Base-by-base conservation (phyloP, 2,797 vertebrate species). In the Poecilia velifera region DNA sequence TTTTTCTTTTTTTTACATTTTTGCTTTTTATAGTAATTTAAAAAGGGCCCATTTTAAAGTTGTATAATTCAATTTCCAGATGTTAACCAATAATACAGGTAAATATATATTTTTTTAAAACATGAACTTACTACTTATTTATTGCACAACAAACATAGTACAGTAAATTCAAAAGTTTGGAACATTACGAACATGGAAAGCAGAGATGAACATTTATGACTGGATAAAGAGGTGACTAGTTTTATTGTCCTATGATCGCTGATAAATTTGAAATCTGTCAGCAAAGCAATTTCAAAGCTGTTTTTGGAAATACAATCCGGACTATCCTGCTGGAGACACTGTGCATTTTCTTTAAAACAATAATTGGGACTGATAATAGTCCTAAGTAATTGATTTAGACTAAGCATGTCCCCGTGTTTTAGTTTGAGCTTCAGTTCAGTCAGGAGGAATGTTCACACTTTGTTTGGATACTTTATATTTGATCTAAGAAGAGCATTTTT, bases 241-340 rank as follows among this genome's bases (percentile, higher is more conserved):
- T 70, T 49, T 57, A 18, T 22, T 78, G 3, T 78, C 83, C 76
- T 82, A 79, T 79, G 22, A 31, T 83, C 73, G 76, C 72, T 66
- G 43, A 76, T 82, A 85, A 77, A 72, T 62, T 87, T 71, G 28
- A 36, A 41, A 57, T 84, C 75, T 85, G 68, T 78, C 49, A 28
- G 76, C 79, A 66, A 80, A 90, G 85, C 51, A 41, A 70, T 78
- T 88, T 90, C 77, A 84, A 87, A 91, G 84, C 76, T 84, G 82
- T 82, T 76, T 57, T n/a, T 87, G 83, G 74, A 82, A 79, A 72
- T 77, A 51, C 72, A 73, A 72, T 86, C 84, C 74, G 87, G 73
- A 89, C 68, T 28, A 72, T 77, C 72, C 34, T 39, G 9, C 36
- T 20, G 1, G 81, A 79, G 51, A 87, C 81, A 86, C 81, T 82